Percentiles rank a stretch among this genome's conserved stretches.
These are phyloP conservation scores for Cylloceria caligata DNA, from an alignment of 2,888 invertebrate genomes.

Conservation along the genomic window DNA sequence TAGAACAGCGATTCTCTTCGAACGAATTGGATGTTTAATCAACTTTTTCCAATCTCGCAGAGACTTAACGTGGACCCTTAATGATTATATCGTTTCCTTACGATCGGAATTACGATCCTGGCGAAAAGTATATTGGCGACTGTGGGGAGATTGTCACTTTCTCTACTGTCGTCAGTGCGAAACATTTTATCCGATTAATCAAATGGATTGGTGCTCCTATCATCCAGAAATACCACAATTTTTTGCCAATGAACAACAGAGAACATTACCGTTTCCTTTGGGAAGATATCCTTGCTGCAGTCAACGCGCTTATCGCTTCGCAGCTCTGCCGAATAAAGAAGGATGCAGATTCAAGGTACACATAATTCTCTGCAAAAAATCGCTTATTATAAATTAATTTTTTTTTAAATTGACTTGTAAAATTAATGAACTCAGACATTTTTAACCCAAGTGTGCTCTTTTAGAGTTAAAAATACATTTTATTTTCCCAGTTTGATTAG, in stretches of 20 bases:
- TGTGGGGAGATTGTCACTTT: conserved; percentile 97
- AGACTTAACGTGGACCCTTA: conserved; percentile 92
- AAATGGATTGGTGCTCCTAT: conserved; percentile 93
- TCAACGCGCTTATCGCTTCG: conserved; percentile 92
- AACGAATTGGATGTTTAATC: background rate
- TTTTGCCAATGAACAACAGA: conserved; percentile 89
- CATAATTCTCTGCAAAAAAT: conserved; percentile 11
- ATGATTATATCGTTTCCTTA: conserved; percentile 91
- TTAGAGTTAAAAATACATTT: background rate
- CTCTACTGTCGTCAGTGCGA: conserved; percentile 93
- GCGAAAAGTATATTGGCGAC: conserved; percentile 96
- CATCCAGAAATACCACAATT: conserved; percentile 93
- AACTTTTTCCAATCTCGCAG: conserved; percentile 81
- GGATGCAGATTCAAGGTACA: conserved; percentile 84
- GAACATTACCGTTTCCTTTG: conserved; percentile 89
- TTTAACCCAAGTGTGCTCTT: too few species aligned
- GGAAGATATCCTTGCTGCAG: conserved; percentile 95
- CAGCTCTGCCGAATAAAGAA: conserved; percentile 88
- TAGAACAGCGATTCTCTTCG: background rate
- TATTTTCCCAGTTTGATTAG: background rate
- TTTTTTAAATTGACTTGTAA: conserved; percentile 10
- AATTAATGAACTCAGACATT: background rate
- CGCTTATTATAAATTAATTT: background rate
- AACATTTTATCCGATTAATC: conserved; percentile 90
- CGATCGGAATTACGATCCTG: conserved; percentile 93